Base-by-base conservation (phyloP, 30 jellyfish, hydroid and myxozoan genomes). In the Haliclystus octoradiatus region DNA sequence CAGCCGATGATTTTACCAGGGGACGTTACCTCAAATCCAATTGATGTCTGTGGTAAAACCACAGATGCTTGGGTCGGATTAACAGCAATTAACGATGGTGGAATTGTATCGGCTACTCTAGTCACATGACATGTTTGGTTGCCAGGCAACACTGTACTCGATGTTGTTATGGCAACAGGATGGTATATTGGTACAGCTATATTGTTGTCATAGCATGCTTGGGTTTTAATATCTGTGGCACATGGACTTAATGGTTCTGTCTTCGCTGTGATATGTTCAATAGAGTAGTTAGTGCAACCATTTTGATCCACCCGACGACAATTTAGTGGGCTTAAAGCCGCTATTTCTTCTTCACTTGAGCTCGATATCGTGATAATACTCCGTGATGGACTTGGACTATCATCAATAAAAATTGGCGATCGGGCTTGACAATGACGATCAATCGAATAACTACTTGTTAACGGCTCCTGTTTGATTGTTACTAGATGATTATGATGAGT, bases 331-430 rank as follows among this genome's bases (percentile, higher is more conserved):
- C 31, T 26, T 5, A 57, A 5, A 4, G 71, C 93, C 29, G 62
- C 83, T 12, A 71, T 94, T 52, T 86, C 96, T 4, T 52, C 79
- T 35, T 86, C 96, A 69, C 96, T 86, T 19, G 96, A 78, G 49
- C 95, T 84, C 13, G 95, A 84, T 1, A 86, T 86, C 1, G 96
- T 79, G 28, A 86, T 86, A 1, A 86, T 68, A 65, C 96, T 86
- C 25, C 70, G 82, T 7, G 71, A 89, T 2, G 96, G 91, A 57
- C 91, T 79, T 23, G 96, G 96, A 63, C 92, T 79, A 73, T 86
- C 96, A 31, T 53, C 75, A 7, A 86, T 87, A 60, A 68, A 86
- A 19, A 86, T 86, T 19, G 96, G 96, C 47, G 96, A 70, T 2
- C 47, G 60, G 3, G 80, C 3, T 14, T 50, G 35, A 19, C 57